These are phyloP conservation scores for Carlito syrichta DNA, from an alignment of 2,113 vertebrate species.

Conservation along the genomic window DNA sequence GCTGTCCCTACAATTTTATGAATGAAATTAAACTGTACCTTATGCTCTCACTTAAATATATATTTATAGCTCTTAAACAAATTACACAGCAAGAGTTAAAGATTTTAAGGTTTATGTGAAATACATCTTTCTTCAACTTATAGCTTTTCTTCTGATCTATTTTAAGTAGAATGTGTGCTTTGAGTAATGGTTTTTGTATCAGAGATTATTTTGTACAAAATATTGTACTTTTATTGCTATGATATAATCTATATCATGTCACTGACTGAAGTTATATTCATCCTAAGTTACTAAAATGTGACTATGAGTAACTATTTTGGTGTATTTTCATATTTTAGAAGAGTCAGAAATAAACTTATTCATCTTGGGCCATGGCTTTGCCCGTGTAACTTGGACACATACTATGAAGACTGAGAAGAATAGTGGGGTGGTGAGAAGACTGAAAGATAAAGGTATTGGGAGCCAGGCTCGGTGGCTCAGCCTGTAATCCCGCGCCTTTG, in stretches of 20 bases:
- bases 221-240: not conserved
- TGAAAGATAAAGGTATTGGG: too few species aligned
- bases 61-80: not conserved
- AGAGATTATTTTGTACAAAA: not conserved
- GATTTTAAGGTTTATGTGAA: not conserved
- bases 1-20: not conserved
- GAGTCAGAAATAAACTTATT: not conserved
- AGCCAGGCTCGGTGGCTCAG: too few species aligned
- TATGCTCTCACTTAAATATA: not conserved
- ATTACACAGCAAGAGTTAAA: not conserved
- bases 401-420: not conserved
- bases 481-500: too few species aligned
- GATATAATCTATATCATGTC: not conserved
- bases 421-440: accelerated
- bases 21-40: too few species aligned
- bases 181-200: not conserved
- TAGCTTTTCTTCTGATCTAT: not conserved
- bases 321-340: not conserved
- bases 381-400: not conserved
- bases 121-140: not conserved
- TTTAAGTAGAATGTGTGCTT: not conserved
- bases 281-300: not conserved
- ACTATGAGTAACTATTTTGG: not conserved
- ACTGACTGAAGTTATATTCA: not conserved
- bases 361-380: not conserved